phyloP scores from a whole-genome alignment of 2,113 vertebrate genomes.

The Caretta caretta region DNA sequence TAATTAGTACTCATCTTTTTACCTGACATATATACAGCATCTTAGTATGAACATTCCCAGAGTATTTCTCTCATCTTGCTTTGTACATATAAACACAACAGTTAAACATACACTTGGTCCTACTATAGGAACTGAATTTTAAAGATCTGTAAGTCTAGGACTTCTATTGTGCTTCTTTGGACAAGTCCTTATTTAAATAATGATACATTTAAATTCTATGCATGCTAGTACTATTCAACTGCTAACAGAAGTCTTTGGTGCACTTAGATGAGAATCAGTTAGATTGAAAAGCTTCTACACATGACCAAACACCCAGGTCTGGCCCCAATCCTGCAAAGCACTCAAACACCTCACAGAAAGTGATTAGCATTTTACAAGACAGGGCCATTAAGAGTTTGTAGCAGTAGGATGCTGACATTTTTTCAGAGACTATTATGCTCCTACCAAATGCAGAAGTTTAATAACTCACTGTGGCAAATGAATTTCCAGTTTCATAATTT shows the following conservation, averaged over 20 bases:
- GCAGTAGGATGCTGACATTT: not conserved
- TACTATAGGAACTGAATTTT: slow-evolving; percentile 70
- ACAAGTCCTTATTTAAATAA: slow-evolving; percentile 79
- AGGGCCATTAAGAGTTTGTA: not conserved
- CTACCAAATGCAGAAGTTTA: not conserved
- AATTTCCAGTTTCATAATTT: not conserved
- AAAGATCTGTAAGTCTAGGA: slow-evolving; percentile 71
- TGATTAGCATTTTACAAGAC: not conserved
- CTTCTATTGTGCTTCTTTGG: slow-evolving; percentile 84
- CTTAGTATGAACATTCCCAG: slow-evolving; percentile 75
- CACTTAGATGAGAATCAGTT: slow-evolving; percentile 73
- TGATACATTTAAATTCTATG: slow-evolving; percentile 63
- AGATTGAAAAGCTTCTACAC: slow-evolving; percentile 66
- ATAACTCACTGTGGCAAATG: not conserved
- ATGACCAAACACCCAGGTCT: slow-evolving; percentile 74
- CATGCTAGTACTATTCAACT: slow-evolving; percentile 72
- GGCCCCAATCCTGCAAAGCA: slow-evolving; percentile 40
- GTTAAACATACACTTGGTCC: slow-evolving; percentile 54
- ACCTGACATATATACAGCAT: slow-evolving; percentile 62
- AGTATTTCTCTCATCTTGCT: slow-evolving; percentile 74
- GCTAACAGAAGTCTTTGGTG: slow-evolving; percentile 83
- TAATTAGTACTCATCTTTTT: slow-evolving; percentile 58
- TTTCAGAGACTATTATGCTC: not conserved
- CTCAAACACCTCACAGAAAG: not conserved
- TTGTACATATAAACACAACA: slow-evolving; percentile 78